phyloP scores from a whole-genome alignment of 1,140 invertebrate species.

The Drosophila funebris region DNA sequence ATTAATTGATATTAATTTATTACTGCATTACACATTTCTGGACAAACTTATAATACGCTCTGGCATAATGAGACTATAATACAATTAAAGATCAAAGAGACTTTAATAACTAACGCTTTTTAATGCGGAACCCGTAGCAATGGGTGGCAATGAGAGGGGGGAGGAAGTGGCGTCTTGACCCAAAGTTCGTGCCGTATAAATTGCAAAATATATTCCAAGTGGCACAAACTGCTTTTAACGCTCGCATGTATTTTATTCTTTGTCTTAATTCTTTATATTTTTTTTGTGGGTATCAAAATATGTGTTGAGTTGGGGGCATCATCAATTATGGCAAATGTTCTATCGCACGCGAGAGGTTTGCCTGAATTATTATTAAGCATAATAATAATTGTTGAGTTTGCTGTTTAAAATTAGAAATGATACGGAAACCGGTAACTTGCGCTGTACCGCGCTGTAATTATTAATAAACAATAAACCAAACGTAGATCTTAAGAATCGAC shows the following conservation, averaged over 20 bases:
- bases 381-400: slow-evolving; percentile 65
- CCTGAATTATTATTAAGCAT: slow-evolving; percentile 61
- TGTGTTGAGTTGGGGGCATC: slow-evolving; percentile 14
- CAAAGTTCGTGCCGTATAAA: slow-evolving; percentile 29
- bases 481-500: slow-evolving; percentile 37
- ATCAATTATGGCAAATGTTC: slow-evolving; percentile 57
- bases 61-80: too few species aligned
- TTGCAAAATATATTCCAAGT: slow-evolving; percentile 12
- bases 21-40: too few species aligned
- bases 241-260: slow-evolving; percentile 14
- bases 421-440: slow-evolving; percentile 65
- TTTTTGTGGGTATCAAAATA: slow-evolving; percentile 26
- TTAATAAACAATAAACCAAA: slow-evolving; percentile 28
- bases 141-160: background rate
- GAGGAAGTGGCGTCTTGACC: background rate
- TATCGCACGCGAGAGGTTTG: slow-evolving; percentile 50
- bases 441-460: slow-evolving; percentile 62
- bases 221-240: slow-evolving; percentile 17
- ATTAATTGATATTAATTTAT: too few species aligned
- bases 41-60: too few species aligned
- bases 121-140: slow-evolving; percentile 30
- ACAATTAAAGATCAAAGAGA: too few species aligned
- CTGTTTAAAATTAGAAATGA: slow-evolving; percentile 76
- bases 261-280: background rate
- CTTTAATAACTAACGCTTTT: too few species aligned